A percentile compares a stretch with the other conserved stretches of the same genome.
phyloP scores from a whole-genome alignment of 2,797 vertebrate species.

The Heliangelus exortis region DNA sequence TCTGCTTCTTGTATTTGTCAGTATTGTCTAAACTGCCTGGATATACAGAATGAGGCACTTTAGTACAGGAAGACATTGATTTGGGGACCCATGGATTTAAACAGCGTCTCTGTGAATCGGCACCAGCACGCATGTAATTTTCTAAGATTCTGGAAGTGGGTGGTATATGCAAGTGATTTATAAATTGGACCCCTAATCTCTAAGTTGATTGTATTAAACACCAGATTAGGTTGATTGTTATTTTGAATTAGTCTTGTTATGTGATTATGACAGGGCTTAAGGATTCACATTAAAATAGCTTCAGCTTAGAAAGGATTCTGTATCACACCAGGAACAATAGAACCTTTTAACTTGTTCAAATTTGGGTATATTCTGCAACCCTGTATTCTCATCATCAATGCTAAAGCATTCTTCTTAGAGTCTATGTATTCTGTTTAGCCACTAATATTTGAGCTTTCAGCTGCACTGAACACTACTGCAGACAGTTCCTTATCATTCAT shows the following conservation, averaged over 20 bases:
- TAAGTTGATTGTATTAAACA: conserved; percentile 39
- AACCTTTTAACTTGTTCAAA: neutral
- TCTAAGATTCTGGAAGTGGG: neutral
- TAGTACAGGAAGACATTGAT: neutral
- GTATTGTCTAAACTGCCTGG: neutral
- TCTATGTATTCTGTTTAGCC: neutral
- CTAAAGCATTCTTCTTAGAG: neutral
- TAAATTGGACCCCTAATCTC: conserved; percentile 36
- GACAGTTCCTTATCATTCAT: neutral
- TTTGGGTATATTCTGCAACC: neutral
- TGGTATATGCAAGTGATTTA: neutral
- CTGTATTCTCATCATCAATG: neutral
- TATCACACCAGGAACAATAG: neutral
- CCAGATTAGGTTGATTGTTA: conserved; percentile 42
- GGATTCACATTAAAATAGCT: conserved; percentile 23
- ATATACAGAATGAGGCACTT: neutral
- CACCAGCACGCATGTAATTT: neutral
- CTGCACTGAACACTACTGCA: neutral
- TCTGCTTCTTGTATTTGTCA: neutral
- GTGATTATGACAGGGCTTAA: neutral
- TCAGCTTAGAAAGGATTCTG: neutral
- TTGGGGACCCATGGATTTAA: neutral
- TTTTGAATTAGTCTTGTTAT: conserved; percentile 65
- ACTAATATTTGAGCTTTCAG: neutral
- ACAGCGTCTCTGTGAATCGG: neutral